Evolutionary conservation across 1,140 invertebrate species (phyloP).

Genomic region (Trichogramma pretiosum): DNA sequence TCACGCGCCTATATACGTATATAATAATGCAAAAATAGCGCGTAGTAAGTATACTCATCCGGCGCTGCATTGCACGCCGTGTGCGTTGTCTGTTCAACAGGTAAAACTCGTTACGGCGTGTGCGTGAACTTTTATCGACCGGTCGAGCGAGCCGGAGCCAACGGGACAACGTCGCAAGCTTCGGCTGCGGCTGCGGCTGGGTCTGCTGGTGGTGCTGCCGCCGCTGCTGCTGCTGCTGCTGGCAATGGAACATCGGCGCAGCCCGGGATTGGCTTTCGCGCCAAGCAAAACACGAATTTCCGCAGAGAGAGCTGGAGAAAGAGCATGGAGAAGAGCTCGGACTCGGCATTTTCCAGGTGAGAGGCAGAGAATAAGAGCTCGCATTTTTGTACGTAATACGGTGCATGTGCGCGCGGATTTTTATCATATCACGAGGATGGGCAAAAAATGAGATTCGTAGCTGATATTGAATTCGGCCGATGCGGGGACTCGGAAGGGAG

Average conservation of each 20-base stretch:
- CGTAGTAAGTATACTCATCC: too few relatives aligned
- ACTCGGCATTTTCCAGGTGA: conserved; percentile 84
- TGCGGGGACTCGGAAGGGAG: too few relatives aligned
- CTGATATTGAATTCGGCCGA: conserved; percentile 11
- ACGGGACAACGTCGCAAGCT: conserved; percentile 25
- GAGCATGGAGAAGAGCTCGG: conserved; percentile 81
- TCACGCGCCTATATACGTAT: too few relatives aligned
- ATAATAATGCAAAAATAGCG: too few relatives aligned
- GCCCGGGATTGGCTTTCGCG: conserved; percentile 22
- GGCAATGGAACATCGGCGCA: conserved; percentile 24
- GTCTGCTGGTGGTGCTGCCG: too few relatives aligned
- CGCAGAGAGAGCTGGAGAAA: conserved; percentile 80
- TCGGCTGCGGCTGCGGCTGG: conserved; percentile 36
- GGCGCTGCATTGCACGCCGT: neutral
- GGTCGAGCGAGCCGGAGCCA: conserved; percentile 53
- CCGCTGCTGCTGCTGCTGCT: too few relatives aligned
- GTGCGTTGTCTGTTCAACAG: conserved; percentile 38
- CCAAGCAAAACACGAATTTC: conserved; percentile 55
- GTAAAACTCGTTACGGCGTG: conserved; percentile 84
- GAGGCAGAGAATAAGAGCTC: too few relatives aligned
- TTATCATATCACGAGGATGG: conserved; percentile 21
- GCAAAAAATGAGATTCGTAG: conserved; percentile 29
- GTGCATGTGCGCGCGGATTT: too few relatives aligned
- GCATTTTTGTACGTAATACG: too few relatives aligned
- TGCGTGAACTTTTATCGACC: conserved; percentile 98